Base-by-base conservation (phyloP, 1,140 invertebrate genomes). In the Druon quercuslanigerum region DNA sequence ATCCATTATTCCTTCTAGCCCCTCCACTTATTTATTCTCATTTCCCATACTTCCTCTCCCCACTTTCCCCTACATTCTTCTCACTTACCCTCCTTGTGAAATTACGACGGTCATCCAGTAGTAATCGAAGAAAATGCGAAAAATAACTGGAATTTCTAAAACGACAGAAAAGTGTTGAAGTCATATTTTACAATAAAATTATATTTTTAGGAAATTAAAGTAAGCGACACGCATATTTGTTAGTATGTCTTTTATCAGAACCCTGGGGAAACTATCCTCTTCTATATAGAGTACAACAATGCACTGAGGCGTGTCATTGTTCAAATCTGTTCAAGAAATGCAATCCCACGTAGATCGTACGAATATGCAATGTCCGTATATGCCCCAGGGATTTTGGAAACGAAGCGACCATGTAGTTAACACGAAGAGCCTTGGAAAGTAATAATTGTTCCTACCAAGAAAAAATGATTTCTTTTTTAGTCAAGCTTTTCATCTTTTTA, bases 291-390 rank as follows among this genome's bases (percentile, higher is more conserved):
- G 54, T 79, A 75, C 78, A 82, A 84, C 83, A 86, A 86, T 86
- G 80, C 83, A 82, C 79, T 78, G 80, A 79, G 81, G 83, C 77
- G 72, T 75, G 76, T 84, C 81, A 86, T 87, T 87, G 83, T 86
- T 81, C 78, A 79, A 73, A 79, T 79, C 60, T 81, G 77, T 79
- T 85, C 80, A 85, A 84, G 85, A 86, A 86, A 74, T 78, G 78
- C 78, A 84, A 81, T 79, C 78, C 74, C 77, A 72, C 79, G 79
- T 84, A 86, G 79, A 85, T 84, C 76, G 73, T 80, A 84, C 79
- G 83, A 86, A 86, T 86, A 86, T 85, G 83, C 73, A 77, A 85
- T 85, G 71, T 19, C 66, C 77, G 50, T 72, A 79, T 79, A 70
- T 74, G 70, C 72, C 77, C 80, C 52, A 11, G 72, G 76, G 82